Percentiles rank a stretch among this genome's conserved stretches.
These are phyloP conservation scores for Paralvinella palmiformis DNA, from an alignment of 1,140 invertebrate genomes.

Conservation along the genomic window DNA sequence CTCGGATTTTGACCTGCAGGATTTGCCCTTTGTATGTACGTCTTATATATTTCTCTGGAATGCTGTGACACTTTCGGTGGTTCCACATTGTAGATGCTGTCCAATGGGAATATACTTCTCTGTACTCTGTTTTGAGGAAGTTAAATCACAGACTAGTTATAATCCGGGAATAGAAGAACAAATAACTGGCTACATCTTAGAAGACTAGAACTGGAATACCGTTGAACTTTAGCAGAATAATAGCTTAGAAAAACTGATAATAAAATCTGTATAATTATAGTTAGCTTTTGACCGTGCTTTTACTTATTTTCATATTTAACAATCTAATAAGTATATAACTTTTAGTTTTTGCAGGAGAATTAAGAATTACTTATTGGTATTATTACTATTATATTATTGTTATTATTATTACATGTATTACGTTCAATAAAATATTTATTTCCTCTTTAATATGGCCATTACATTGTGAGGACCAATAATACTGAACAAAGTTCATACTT, in stretches of 20 bases:
- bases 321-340: no score
- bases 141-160: neutral
- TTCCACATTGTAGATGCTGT: constrained; percentile 53
- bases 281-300: neutral
- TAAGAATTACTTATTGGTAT: no score
- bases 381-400: no score
- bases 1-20: constrained; percentile 49
- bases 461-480: no score
- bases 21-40: constrained; percentile 56
- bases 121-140: constrained; percentile 34
- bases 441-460: no score
- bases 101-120: constrained; percentile 51
- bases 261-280: neutral
- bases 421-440: no score
- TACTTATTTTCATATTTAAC: constrained; percentile 3
- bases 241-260: neutral
- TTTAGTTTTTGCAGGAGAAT: no score
- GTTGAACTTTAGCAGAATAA: neutral
- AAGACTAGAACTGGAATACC: neutral
- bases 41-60: constrained; percentile 61
- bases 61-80: constrained; percentile 60
- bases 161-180: neutral
- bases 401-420: no score
- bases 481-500: no score
- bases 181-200: neutral